These are phyloP conservation scores for Bagarius yarrelli DNA, from an alignment of 2,113 vertebrate species.

Conservation along the genomic window DNA sequence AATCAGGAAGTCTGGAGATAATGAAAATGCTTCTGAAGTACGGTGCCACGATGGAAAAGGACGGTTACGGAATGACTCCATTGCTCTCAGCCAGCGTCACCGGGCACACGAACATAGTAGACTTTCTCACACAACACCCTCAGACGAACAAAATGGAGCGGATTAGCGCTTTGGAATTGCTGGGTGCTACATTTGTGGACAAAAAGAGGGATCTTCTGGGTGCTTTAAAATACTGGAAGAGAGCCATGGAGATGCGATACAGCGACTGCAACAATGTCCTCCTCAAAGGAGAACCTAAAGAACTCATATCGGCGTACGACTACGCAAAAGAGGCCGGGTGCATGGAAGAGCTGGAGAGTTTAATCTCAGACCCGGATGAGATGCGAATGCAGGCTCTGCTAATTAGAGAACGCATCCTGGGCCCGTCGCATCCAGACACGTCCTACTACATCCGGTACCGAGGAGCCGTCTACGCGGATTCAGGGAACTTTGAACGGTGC, in stretches of 20 bases:
- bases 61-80: constrained; percentile 96
- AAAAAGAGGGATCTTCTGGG: constrained; percentile 96
- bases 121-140: constrained; percentile 88
- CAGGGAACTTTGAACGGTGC: constrained; percentile 96
- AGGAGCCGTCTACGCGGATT: constrained; percentile 96
- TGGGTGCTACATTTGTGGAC: constrained; percentile 96
- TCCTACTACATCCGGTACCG: constrained; percentile 98
- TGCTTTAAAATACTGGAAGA: constrained; percentile 96
- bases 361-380: constrained; percentile 96
- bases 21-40: constrained; percentile 97
- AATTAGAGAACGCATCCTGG: constrained; percentile 93
- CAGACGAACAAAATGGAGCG: constrained; percentile 85
- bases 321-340: constrained; percentile 91
- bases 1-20: constrained; percentile 98
- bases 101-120: constrained; percentile 96
- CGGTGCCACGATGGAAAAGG: constrained; percentile 95
- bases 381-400: constrained; percentile 98
- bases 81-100: constrained; percentile 96
- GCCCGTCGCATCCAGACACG: constrained; percentile 95
- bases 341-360: constrained; percentile 87
- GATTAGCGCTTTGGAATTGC: constrained; percentile 90
- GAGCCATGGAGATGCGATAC: constrained; percentile 95
- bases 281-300: constrained; percentile 85
- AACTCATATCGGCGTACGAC: constrained; percentile 93
- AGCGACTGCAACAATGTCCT: constrained; percentile 82